A percentile compares a stretch with the other conserved stretches of the same genome.
phyloP scores from a whole-genome alignment of 2,888 invertebrate species.

The Amphimallon solstitiale region DNA sequence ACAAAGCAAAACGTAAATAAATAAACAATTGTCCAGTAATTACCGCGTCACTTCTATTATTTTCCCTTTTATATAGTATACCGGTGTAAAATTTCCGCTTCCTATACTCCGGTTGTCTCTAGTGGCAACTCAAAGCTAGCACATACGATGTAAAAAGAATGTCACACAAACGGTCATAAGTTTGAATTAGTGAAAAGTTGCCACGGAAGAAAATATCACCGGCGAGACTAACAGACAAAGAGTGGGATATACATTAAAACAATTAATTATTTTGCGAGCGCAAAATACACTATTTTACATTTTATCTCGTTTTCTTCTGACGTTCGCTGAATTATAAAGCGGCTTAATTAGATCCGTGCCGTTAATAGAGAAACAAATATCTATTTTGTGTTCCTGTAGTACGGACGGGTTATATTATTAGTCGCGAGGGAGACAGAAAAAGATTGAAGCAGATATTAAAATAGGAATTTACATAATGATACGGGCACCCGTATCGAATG shows the following conservation, averaged over 20 bases:
- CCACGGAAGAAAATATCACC: conserved; percentile 17
- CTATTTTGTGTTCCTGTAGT: neutral
- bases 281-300: conserved; percentile 21
- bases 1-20: too few relatives aligned
- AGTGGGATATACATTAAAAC: conserved; percentile 4
- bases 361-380: conserved; percentile 31
- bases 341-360: conserved; percentile 9
- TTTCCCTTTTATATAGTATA: too few relatives aligned
- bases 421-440: too few relatives aligned
- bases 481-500: too few relatives aligned
- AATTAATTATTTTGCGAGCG: conserved; percentile 20
- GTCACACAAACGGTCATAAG: neutral
- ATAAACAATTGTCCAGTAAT: too few relatives aligned
- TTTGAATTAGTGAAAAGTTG: conserved; percentile 23
- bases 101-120: too few relatives aligned
- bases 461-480: too few relatives aligned
- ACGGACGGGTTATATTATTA: too few relatives aligned
- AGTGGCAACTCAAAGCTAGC: too few relatives aligned
- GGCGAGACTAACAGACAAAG: conserved; percentile 15
- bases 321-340: conserved; percentile 10
- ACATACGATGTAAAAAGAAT: conserved; percentile 9
- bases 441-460: too few relatives aligned
- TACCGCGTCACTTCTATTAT: too few relatives aligned
- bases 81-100: too few relatives aligned
- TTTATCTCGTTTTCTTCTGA: conserved; percentile 28